phyloP scores from a whole-genome alignment of 2,797 vertebrate genomes.

The Yasuhikotakia modesta region DNA sequence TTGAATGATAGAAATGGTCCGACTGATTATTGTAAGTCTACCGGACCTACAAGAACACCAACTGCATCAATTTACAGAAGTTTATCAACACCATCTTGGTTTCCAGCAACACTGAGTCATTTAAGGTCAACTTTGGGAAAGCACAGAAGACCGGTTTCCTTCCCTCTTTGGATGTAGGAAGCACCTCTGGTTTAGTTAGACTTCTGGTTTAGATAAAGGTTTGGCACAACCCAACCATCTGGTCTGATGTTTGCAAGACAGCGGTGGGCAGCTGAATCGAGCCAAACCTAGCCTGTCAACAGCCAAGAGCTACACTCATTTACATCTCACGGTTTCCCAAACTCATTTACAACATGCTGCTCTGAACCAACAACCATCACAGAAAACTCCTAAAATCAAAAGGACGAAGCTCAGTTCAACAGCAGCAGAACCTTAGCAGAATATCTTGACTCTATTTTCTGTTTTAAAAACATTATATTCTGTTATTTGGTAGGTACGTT shows the following conservation, averaged over 20 bases:
- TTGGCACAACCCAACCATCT: slow-evolving; percentile 15
- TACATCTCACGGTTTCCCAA: slow-evolving; percentile 23
- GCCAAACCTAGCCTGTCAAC: slow-evolving; percentile 15
- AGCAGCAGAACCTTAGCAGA: no score
- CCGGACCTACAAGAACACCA: slow-evolving; percentile 23
- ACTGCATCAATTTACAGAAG: slow-evolving; percentile 25
- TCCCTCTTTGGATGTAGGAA: background rate
- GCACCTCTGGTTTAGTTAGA: background rate
- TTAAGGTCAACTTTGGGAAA: no score
- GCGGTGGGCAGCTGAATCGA: slow-evolving; percentile 9
- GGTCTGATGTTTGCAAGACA: slow-evolving; percentile 34
- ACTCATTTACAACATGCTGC: slow-evolving; percentile 31
- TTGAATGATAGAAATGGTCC: slow-evolving; percentile 17
- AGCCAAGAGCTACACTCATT: slow-evolving; percentile 44
- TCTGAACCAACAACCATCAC: slow-evolving; percentile 21
- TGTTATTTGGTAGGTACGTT: background rate
- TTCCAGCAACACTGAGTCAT: slow-evolving; percentile 36
- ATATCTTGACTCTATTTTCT: no score
- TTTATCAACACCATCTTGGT: slow-evolving; percentile 31
- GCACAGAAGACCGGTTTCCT: background rate
- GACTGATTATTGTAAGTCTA: slow-evolving; percentile 1
- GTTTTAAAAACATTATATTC: background rate
- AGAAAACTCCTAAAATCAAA: background rate
- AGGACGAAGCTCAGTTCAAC: background rate
- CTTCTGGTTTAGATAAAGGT: slow-evolving; percentile 30